Conservation (phyloP, 2,797 vertebrate genomes). For the Notolepis coatsorum region DNA sequence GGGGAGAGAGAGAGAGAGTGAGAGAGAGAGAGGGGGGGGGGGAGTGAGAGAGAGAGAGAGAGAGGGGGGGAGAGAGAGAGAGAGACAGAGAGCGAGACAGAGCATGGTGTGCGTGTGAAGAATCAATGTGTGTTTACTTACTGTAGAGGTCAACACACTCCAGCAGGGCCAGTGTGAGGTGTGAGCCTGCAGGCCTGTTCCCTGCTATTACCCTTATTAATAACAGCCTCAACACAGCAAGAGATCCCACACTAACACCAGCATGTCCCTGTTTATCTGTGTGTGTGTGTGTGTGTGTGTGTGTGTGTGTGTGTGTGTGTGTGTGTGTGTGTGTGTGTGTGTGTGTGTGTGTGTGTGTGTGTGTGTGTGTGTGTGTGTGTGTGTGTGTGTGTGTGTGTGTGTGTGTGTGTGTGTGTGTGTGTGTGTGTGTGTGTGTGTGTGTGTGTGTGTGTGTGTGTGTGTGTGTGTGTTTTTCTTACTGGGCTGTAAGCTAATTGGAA, state of each 20-base stretch:
- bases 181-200: neutral
- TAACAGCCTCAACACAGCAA: neutral
- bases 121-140: slow-evolving; percentile 2
- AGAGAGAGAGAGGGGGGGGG: too few relatives aligned
- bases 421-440: too few relatives aligned
- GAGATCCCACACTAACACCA: neutral
- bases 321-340: too few relatives aligned
- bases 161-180: neutral
- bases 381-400: neutral
- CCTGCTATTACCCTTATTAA: neutral
- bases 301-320: neutral
- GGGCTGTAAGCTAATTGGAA: too few relatives aligned
- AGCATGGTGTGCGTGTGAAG: neutral
- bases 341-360: too few relatives aligned
- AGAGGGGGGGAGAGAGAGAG: neutral
- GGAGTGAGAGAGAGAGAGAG: neutral
- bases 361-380: neutral
- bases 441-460: too few relatives aligned
- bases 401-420: too few relatives aligned
- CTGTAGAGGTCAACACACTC: slow-evolving; percentile 12
- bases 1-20: too few relatives aligned
- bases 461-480: too few relatives aligned
- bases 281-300: neutral
- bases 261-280: neutral
- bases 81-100: neutral